Base-by-base conservation (phyloP, 2,797 vertebrate genomes). In the Oreochromis grahami region DNA sequence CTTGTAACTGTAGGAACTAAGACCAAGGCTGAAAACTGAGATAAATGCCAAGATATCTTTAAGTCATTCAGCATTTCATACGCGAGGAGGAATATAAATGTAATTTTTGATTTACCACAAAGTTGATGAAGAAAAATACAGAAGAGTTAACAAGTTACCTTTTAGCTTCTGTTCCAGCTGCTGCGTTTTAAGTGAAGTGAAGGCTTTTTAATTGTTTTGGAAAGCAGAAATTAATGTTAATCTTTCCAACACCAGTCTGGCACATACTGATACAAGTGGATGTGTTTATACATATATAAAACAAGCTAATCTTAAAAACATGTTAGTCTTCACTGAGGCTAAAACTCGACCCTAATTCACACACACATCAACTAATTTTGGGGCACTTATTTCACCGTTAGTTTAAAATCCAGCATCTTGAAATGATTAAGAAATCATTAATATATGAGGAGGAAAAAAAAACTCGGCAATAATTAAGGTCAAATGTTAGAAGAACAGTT, bases 401-500 rank as follows among this genome's bases (percentile, higher is more conserved):
- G 38, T 26, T 70, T 43, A 24, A 8, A 70, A 45, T 29, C 24
- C 15, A 48, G 24, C 17, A 6, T 48, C 15, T 11, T 29, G 24
- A 72, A 72, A 72, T 29, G 43, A 19, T 29, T 43, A 15, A 45
- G 14, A 43, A 26, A 72, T 72, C 65, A 45, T 45, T 45, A 48
- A 45, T 4, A 19, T 29, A 45, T 45, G 36, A n/a, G 56, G 4
- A 8, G 6, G 4, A 13, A 8, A 84, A 85, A 85, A 82, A 48
- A 89, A 17, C 53, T 81, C 63, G 52, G 83, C 52, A 87, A 79
- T 72, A 34, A 63, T 72, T 38, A 63, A 36, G 96, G 94, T 97
- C 96, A 98, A 98, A 99, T 98, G 97, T 98, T 99, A 99, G 98
- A 99, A 98, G 98, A 97, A 98, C 97, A 97, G 94, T 97, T 99